Percentiles rank a stretch among this genome's conserved stretches.
These are phyloP conservation scores for Phymastichus coffea DNA, from an alignment of 1,140 invertebrate genomes.

Conservation along the genomic window DNA sequence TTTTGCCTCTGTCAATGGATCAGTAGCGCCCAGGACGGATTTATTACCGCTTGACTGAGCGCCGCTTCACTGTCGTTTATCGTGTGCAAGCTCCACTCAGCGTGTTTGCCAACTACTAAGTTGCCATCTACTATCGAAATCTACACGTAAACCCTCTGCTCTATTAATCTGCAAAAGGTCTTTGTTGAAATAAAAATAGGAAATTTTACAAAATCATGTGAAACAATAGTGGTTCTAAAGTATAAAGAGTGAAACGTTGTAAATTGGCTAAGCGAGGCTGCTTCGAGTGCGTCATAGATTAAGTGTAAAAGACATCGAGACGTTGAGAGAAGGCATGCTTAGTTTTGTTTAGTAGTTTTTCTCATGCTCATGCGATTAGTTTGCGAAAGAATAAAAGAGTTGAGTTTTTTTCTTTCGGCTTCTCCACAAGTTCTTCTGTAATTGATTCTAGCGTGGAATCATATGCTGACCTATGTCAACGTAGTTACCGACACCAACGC, in stretches of 20 bases:
- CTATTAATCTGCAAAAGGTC: too few species aligned
- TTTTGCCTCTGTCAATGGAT: slow-evolving; percentile 46
- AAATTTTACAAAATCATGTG: too few species aligned
- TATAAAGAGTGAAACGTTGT: too few species aligned
- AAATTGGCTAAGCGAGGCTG: slow-evolving; percentile 19
- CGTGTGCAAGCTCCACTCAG: slow-evolving; percentile 21
- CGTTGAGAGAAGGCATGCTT: slow-evolving; percentile 10
- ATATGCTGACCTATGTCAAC: too few species aligned
- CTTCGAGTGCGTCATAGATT: not conserved
- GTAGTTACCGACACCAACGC: slow-evolving; percentile 7
- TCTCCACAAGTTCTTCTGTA: slow-evolving; percentile 1
- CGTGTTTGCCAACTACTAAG: slow-evolving; percentile 17
- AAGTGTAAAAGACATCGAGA: not conserved
- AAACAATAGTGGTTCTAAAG: too few species aligned
- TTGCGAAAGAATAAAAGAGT: not conserved
- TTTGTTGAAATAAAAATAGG: too few species aligned
- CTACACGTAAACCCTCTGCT: too few species aligned
- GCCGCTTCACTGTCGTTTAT: not conserved
- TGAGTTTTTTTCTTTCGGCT: not conserved
- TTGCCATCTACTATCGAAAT: too few species aligned
- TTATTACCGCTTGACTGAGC: not conserved
- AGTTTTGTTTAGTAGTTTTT: too few species aligned
- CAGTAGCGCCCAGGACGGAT: slow-evolving; percentile 1
- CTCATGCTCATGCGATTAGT: slow-evolving; percentile 26
- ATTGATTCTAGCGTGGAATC: not conserved